Evolutionary conservation across 2,797 vertebrate species (phyloP).

Genomic region (Amphiprion clarkii): DNA sequence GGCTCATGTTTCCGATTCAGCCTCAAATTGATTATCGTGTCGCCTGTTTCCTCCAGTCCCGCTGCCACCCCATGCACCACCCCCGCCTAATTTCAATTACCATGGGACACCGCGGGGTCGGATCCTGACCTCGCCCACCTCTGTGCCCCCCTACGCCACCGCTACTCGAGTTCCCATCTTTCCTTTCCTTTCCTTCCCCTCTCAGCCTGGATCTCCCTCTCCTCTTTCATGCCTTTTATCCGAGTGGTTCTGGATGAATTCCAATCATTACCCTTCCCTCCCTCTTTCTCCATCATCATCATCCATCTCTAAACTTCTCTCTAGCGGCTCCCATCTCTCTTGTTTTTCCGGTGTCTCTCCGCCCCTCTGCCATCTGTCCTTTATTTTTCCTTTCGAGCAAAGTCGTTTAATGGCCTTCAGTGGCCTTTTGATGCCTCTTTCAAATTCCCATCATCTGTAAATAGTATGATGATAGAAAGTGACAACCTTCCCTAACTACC

Average conservation of each 20-base stretch:
- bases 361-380: constrained; percentile 67
- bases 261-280: constrained; percentile 60
- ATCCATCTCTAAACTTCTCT: constrained; percentile 60
- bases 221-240: constrained; percentile 31
- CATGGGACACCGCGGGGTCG: constrained; percentile 54
- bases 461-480: background rate
- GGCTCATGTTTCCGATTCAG: constrained; percentile 81
- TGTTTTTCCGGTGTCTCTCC: constrained; percentile 41
- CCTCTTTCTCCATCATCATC: constrained; percentile 64
- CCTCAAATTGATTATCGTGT: constrained; percentile 84
- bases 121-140: constrained; percentile 55
- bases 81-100: constrained; percentile 71
- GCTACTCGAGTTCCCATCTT: background rate
- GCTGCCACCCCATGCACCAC: constrained; percentile 33
- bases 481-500: too few relatives aligned
- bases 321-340: constrained; percentile 49
- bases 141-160: background rate
- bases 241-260: constrained; percentile 44
- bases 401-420: constrained; percentile 24
- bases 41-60: constrained; percentile 78
- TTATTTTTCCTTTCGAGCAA: constrained; percentile 42
- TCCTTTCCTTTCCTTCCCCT: background rate
- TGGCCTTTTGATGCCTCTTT: constrained; percentile 19
- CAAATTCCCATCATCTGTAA: constrained; percentile 2
- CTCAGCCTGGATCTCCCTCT: background rate